Evolutionary conservation across 2,888 invertebrate species (phyloP).

Genomic region (Protodeltote pygarga): DNA sequence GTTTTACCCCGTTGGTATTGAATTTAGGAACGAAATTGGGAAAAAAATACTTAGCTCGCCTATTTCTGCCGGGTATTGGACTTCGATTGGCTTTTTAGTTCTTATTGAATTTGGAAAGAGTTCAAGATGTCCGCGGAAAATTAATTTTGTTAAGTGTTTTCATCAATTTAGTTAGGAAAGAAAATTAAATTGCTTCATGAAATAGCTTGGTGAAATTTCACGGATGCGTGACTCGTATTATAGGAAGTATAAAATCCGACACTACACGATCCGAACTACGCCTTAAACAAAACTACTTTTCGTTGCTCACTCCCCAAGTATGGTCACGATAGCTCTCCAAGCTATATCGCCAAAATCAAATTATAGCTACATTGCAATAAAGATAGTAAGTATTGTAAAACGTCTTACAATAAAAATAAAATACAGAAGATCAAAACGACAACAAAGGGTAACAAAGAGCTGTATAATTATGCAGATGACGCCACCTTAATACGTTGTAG

Average conservation of each 20-base stretch:
- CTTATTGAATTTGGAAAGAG: constrained; percentile 23
- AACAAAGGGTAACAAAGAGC: too few species aligned
- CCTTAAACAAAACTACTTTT: constrained; percentile 27
- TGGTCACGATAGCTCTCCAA: constrained; percentile 37
- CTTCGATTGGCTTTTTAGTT: constrained; percentile 34
- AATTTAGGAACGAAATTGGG: constrained; percentile 44
- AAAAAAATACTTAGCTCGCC: constrained; percentile 35
- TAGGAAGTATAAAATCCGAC: not conserved
- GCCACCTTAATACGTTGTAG: too few species aligned
- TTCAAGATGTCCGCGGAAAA: not conserved
- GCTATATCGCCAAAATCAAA: constrained; percentile 48
- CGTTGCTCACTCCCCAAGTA: constrained; percentile 34
- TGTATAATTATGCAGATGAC: too few species aligned
- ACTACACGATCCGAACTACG: constrained; percentile 2
- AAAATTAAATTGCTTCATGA: too few species aligned
- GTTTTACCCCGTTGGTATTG: constrained; percentile 62
- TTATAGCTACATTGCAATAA: constrained; percentile 48
- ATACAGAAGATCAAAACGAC: constrained; percentile 11
- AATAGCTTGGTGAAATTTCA: too few species aligned
- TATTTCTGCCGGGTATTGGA: constrained; percentile 33
- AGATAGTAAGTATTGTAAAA: constrained; percentile 48
- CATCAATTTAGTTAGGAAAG: too few species aligned
- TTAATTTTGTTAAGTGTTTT: constrained; percentile 1
- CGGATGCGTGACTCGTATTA: not conserved
- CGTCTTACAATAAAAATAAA: constrained; percentile 16